These are phyloP conservation scores for Dromococcyx pavoninus DNA, from an alignment of 2,797 vertebrate species.

Conservation along the genomic window DNA sequence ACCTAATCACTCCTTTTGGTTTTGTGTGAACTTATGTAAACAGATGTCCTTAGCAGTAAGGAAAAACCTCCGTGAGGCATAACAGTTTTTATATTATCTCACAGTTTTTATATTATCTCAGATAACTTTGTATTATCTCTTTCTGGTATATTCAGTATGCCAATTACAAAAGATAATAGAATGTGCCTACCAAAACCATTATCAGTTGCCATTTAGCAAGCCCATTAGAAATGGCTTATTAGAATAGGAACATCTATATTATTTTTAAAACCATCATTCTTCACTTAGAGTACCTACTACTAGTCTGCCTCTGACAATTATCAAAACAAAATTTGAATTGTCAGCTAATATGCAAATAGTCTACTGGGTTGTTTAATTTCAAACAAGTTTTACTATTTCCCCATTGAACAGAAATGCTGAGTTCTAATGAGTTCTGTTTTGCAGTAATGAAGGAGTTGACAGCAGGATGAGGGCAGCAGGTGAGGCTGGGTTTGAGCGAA, in stretches of 20 bases:
- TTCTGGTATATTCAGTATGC: not conserved
- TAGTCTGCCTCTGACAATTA: not conserved
- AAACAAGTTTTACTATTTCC: not conserved
- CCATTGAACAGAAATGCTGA: not conserved
- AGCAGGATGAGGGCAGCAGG: not conserved
- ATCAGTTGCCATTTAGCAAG: not conserved
- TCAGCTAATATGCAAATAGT: not conserved
- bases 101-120: not conserved
- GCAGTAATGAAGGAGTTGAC: not conserved
- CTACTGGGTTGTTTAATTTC: not conserved
- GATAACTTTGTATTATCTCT: not conserved
- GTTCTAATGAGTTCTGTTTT: not conserved
- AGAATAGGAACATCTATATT: not conserved
- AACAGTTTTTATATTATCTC: not conserved
- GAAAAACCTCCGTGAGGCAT: not conserved
- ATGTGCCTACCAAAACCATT: not conserved
- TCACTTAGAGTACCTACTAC: not conserved
- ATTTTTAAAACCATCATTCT: not conserved
- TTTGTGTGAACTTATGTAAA: not conserved
- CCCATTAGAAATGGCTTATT: not conserved
- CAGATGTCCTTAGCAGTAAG: not conserved
- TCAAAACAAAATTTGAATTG: not conserved
- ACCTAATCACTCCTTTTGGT: not conserved
- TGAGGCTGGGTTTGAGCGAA: not conserved
- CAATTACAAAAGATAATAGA: not conserved